Conservation (phyloP, 2,888 invertebrate species). For the Masnerella sp. region DNA sequence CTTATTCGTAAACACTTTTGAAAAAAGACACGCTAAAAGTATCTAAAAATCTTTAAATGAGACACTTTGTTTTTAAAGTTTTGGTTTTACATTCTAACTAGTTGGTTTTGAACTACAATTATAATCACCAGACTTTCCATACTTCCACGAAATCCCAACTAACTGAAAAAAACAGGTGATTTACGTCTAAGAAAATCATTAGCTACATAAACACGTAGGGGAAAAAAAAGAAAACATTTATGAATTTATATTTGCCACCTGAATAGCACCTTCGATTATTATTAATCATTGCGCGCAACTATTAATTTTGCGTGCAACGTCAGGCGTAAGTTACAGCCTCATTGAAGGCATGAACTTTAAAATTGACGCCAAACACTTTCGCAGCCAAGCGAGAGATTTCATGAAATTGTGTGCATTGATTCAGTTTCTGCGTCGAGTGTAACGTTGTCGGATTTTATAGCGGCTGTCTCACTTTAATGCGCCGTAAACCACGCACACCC, state of each 20-base stretch:
- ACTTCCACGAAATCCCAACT: too few species aligned
- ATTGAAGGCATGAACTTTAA: slow-evolving; percentile 17
- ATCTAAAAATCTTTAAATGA: too few species aligned
- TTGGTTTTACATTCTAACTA: too few species aligned
- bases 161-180: not conserved
- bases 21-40: too few species aligned
- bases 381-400: slow-evolving; percentile 13
- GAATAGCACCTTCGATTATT: not conserved
- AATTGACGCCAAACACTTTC: slow-evolving; percentile 12
- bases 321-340: slow-evolving; percentile 12
- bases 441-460: slow-evolving; percentile 35
- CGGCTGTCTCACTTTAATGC: slow-evolving; percentile 25
- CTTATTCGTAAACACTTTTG: too few species aligned
- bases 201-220: not conserved
- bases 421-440: slow-evolving; percentile 14
- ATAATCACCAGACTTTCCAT: too few species aligned
- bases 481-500: slow-evolving; percentile 33
- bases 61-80: too few species aligned
- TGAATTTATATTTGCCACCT: slow-evolving; percentile 3
- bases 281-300: slow-evolving; percentile 22
- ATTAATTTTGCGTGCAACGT: slow-evolving; percentile 14
- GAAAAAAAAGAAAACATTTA: not conserved
- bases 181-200: not conserved
- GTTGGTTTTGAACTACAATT: too few species aligned
- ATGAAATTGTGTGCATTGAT: slow-evolving; percentile 26